These are phyloP conservation scores for Euura saliciscinereae DNA, from an alignment of 1,140 invertebrate species.

Conservation along the genomic window DNA sequence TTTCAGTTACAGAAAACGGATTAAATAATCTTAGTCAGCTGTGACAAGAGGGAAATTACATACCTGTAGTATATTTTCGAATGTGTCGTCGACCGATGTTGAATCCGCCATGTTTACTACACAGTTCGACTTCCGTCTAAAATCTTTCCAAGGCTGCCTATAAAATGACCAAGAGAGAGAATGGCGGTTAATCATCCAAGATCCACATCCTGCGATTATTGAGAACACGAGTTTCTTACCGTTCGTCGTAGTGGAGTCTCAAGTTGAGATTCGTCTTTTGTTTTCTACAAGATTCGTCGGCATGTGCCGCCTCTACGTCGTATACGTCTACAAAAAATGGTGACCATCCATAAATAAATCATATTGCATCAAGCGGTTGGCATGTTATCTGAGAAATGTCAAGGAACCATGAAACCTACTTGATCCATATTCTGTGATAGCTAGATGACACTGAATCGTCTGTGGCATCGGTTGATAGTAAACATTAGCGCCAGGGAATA, in stretches of 20 bases:
- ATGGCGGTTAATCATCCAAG: background rate
- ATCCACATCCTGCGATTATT: background rate
- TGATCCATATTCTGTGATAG: slow-evolving; percentile 69
- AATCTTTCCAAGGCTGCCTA: slow-evolving; percentile 51
- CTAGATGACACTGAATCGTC: slow-evolving; percentile 71
- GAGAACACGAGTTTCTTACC: slow-evolving; percentile 42
- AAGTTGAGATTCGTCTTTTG: slow-evolving; percentile 72
- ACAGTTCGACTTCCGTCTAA: slow-evolving; percentile 52
- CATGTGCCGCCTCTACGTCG: slow-evolving; percentile 48
- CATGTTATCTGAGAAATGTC: slow-evolving; percentile 9
- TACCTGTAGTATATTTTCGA: slow-evolving; percentile 82
- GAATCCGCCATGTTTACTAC: slow-evolving; percentile 58
- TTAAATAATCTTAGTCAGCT: too few species aligned
- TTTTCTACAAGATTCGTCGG: slow-evolving; percentile 40
- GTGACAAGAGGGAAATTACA: slow-evolving; percentile 13
- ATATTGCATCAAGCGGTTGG: background rate
- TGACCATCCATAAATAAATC: slow-evolving; percentile 12
- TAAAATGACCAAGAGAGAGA: slow-evolving; percentile 28
- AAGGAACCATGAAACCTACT: slow-evolving; percentile 49
- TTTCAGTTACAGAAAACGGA: too few species aligned
- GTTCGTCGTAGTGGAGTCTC: slow-evolving; percentile 67
- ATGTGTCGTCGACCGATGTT: slow-evolving; percentile 71
- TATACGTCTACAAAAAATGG: slow-evolving; percentile 48
- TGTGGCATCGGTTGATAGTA: slow-evolving; percentile 63
- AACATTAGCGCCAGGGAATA: slow-evolving; percentile 60